Percentiles rank a stretch among this genome's conserved stretches.
Conservation (phyloP, 2,888 invertebrate genomes). For the Podabrus alpinus region DNA sequence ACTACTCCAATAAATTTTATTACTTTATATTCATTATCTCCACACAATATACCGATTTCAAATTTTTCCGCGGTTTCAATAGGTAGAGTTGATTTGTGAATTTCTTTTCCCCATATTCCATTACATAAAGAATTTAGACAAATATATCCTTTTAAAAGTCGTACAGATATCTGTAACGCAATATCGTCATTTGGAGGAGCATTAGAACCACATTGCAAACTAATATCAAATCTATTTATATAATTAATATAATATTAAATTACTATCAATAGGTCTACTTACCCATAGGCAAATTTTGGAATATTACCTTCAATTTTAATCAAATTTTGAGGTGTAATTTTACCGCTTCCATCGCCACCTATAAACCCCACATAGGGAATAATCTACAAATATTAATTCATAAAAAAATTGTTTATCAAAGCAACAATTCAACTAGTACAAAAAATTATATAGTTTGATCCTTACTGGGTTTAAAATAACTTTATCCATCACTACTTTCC, state of each 20-base stretch:
- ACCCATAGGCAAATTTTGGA: conserved; percentile 66
- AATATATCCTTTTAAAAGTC: conserved; percentile 60
- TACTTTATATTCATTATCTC: conserved; percentile 52
- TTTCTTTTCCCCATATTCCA: conserved; percentile 65
- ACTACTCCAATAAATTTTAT: too few relatives aligned
- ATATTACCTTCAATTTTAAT: conserved; percentile 70
- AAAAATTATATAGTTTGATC: not conserved
- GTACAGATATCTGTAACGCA: conserved; percentile 71
- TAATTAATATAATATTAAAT: not conserved
- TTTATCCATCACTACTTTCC: not conserved
- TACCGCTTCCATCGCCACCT: conserved; percentile 66
- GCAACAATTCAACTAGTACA: not conserved
- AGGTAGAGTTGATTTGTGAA: conserved; percentile 61
- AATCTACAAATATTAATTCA: conserved; percentile 56
- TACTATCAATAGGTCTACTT: conserved; percentile 8
- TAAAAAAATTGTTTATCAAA: too few relatives aligned
- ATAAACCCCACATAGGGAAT: conserved; percentile 71
- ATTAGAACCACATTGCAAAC: conserved; percentile 75
- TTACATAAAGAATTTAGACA: conserved; percentile 62
- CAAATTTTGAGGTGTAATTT: conserved; percentile 71
- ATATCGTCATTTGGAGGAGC: conserved; percentile 75
- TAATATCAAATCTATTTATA: conserved; percentile 69
- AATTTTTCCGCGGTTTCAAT: conserved; percentile 68
- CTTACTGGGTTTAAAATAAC: conserved; percentile 16
- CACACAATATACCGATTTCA: conserved; percentile 73